These are phyloP conservation scores for Eufriesea mexicana DNA, from an alignment of 1,140 invertebrate species.

Conservation along the genomic window DNA sequence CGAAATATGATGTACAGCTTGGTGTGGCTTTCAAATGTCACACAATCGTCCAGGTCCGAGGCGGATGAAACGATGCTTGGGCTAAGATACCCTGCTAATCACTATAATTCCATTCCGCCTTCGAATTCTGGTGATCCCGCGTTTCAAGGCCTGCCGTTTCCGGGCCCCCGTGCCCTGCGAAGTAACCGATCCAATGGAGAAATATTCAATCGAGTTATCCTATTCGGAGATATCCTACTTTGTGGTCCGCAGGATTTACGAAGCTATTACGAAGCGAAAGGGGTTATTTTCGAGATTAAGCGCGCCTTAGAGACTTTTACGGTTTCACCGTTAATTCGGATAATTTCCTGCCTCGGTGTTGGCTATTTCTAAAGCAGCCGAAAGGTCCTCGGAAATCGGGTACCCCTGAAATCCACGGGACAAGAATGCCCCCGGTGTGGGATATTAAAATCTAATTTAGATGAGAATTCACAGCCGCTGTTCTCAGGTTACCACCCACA, in stretches of 20 bases:
- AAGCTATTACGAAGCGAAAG: background rate
- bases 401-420: too few species aligned
- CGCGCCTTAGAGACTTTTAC: too few species aligned
- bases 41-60: constrained; percentile 15
- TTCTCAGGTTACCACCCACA: constrained; percentile 42
- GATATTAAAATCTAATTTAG: constrained; percentile 28
- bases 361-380: too few species aligned
- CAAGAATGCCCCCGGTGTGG: background rate
- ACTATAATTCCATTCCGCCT: constrained; percentile 59
- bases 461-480: background rate
- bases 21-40: too few species aligned
- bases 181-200: background rate
- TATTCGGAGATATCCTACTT: background rate
- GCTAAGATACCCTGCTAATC: constrained; percentile 49
- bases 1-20: too few species aligned
- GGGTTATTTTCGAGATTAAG: too few species aligned
- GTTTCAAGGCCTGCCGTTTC: constrained; percentile 26
- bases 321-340: background rate
- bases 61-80: constrained; percentile 42
- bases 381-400: too few species aligned
- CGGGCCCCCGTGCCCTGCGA: background rate
- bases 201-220: constrained; percentile 1
- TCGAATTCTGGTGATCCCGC: constrained; percentile 42
- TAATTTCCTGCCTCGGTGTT: background rate
- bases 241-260: background rate